A percentile compares a stretch with the other conserved stretches of the same genome.
Conservation (phyloP, 2,113 vertebrate genomes). For the Laticauda laticaudata region DNA sequence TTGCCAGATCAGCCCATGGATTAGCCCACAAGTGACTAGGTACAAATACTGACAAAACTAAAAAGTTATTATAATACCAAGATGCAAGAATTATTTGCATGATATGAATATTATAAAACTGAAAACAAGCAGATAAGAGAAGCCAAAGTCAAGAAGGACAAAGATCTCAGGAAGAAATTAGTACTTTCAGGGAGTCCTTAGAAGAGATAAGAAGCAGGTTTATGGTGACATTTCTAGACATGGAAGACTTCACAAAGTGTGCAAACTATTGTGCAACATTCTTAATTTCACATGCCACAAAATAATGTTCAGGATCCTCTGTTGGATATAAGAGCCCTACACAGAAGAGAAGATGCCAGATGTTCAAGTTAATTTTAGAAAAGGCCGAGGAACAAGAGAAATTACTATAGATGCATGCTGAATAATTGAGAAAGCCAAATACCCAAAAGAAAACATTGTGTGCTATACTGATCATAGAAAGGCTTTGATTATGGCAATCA, state of each 20-base stretch:
- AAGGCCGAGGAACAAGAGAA: background rate
- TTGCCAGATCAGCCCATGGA: background rate
- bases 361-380: background rate
- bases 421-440: background rate
- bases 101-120: background rate
- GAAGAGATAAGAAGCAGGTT: background rate
- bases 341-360: background rate
- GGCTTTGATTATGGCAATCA: background rate
- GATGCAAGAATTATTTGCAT: background rate
- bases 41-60: background rate
- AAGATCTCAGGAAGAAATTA: background rate
- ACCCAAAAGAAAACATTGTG: background rate
- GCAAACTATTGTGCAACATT: background rate
- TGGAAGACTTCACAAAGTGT: background rate
- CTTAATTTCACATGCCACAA: background rate
- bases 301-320: background rate
- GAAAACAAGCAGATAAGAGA: background rate
- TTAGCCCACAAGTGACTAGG: background rate
- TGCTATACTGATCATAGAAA: background rate
- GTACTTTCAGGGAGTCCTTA: background rate
- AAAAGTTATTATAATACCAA: background rate
- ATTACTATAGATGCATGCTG: background rate
- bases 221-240: background rate
- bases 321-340: background rate
- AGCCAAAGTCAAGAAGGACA: background rate